These are phyloP conservation scores for Nerophis ophidion DNA, from an alignment of 2,113 vertebrate genomes.

Conservation along the genomic window DNA sequence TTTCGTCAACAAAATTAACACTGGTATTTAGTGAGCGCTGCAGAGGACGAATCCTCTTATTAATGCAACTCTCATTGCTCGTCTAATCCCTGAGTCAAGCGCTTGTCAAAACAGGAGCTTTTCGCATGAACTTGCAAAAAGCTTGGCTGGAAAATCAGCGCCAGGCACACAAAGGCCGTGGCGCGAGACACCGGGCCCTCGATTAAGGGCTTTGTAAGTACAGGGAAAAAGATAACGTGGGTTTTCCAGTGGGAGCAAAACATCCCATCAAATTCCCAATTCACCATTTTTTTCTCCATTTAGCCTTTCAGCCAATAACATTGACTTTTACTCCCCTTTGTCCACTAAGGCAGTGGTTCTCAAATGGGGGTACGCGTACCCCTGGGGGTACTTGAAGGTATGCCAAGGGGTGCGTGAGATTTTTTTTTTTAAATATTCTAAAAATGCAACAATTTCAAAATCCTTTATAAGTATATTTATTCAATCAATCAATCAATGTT, in stretches of 20 bases:
- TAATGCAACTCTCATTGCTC: conserved; percentile 54
- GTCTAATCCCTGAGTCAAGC: conserved; percentile 58
- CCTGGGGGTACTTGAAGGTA: too few species aligned
- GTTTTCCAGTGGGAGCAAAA: neutral
- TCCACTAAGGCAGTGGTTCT: neutral
- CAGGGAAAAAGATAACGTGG: conserved; percentile 3
- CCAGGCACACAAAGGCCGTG: conserved; percentile 13
- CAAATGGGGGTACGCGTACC: too few species aligned
- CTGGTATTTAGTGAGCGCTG: conserved; percentile 18
- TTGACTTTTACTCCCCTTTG: neutral
- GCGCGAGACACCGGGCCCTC: conserved; percentile 3
- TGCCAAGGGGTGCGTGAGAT: too few species aligned
- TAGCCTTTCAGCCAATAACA: neutral
- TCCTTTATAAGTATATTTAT: too few species aligned
- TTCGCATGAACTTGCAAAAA: conserved; percentile 30
- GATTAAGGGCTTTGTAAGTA: conserved; percentile 43
- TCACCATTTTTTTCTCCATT: conserved; percentile 9
- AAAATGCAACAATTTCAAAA: too few species aligned
- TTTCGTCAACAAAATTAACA: too few species aligned
- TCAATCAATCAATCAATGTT: too few species aligned
- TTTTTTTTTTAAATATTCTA: too few species aligned
- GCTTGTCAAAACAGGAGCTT: conserved; percentile 68
- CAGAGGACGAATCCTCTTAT: conserved; percentile 45
- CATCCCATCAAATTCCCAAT: conserved; percentile 15
- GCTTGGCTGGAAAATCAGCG: neutral